Conservation (phyloP, 1,140 invertebrate genomes). For the Drosophila pachea region DNA sequence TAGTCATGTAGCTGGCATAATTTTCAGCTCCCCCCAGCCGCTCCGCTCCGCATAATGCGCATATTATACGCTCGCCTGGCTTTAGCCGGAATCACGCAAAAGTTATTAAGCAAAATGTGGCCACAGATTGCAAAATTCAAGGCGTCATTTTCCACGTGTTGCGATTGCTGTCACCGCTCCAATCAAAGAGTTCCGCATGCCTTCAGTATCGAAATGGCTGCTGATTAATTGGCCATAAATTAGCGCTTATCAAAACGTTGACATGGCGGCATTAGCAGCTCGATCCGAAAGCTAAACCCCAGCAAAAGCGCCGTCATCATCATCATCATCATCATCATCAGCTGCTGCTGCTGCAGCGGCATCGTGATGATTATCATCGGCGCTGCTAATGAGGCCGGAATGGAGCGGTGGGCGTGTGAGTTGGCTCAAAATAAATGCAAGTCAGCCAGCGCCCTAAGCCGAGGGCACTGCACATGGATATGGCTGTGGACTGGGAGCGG, state of each 20-base stretch:
- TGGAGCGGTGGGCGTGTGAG: conserved; percentile 20
- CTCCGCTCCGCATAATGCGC: conserved; percentile 14
- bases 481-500: neutral
- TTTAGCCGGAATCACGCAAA: conserved; percentile 25
- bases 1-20: conserved; percentile 66
- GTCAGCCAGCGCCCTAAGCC: conserved; percentile 34
- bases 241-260: conserved; percentile 45
- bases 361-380: conserved; percentile 17
- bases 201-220: neutral
- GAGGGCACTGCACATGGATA: neutral
- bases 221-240: conserved; percentile 41
- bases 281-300: conserved; percentile 22
- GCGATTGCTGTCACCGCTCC: no score
- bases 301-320: conserved; percentile 29
- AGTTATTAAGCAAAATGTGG: conserved; percentile 18
- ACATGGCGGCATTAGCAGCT: conserved; percentile 35
- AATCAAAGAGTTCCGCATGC: neutral
- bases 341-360: no score
- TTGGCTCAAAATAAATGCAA: conserved; percentile 37
- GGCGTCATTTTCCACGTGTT: neutral
- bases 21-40: conserved; percentile 29
- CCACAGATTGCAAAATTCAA: neutral
- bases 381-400: conserved; percentile 16
- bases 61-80: conserved; percentile 61
- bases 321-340: conserved; percentile 18